phyloP scores from a whole-genome alignment of 2,888 invertebrate genomes.

The Priapulus caudatus region DNA sequence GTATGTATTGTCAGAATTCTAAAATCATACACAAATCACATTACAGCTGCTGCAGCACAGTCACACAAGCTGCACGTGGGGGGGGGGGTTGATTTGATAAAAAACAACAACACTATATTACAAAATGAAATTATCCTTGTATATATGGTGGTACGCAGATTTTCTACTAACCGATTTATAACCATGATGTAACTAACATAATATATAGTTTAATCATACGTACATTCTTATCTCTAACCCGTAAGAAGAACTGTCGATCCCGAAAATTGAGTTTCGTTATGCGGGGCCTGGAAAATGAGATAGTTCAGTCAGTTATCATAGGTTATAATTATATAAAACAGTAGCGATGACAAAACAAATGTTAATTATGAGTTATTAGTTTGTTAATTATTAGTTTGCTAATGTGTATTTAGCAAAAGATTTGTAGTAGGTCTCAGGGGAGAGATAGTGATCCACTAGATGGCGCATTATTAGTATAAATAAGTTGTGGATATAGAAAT shows the following conservation, averaged over 20 bases:
- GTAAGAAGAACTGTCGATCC: constrained; percentile 88
- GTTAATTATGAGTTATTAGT: neutral
- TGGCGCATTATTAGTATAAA: no score
- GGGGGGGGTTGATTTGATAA: no score
- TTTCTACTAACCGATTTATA: no score
- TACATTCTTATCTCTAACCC: constrained; percentile 91
- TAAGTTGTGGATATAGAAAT: no score
- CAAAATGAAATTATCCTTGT: no score
- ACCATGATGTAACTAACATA: no score
- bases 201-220: constrained; percentile 37
- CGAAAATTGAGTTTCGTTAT: constrained; percentile 93
- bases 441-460: no score
- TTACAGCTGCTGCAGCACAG: neutral
- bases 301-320: no score
- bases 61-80: neutral
- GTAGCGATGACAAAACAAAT: constrained; percentile 13
- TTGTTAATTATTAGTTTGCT: neutral
- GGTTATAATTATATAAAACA: neutral
- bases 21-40: constrained; percentile 18
- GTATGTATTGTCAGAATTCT: constrained; percentile 91
- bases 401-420: constrained; percentile 2
- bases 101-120: no score
- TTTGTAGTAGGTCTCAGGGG: no score
- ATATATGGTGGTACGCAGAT: no score
- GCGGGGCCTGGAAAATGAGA: constrained; percentile 50